Conservation (phyloP, 2,888 invertebrate species). For the Heliconius erato region DNA sequence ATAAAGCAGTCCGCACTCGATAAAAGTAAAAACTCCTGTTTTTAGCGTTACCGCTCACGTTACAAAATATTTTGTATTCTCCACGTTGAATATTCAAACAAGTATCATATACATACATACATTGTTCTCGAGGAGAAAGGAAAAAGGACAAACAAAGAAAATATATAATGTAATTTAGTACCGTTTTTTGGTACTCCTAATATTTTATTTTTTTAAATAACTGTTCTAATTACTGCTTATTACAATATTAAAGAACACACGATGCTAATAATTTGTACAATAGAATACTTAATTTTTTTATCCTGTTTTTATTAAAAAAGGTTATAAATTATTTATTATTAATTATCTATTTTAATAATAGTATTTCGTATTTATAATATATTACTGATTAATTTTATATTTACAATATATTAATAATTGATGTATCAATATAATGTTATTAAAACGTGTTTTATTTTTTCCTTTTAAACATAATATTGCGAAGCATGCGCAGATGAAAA, state of each 20-base stretch:
- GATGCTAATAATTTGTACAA: not conserved
- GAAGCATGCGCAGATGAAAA: conserved; percentile 83
- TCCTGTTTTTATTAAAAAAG: not conserved
- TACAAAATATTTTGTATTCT: conserved; percentile 58
- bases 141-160: conserved; percentile 25
- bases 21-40: conserved; percentile 81
- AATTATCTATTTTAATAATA: not conserved
- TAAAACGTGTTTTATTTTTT: conserved; percentile 69
- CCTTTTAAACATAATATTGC: conserved; percentile 60
- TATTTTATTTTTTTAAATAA: not conserved
- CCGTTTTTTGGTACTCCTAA: not conserved
- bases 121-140: conserved; percentile 40
- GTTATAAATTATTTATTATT: not conserved
- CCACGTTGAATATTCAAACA: conserved; percentile 52
- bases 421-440: conserved; percentile 44
- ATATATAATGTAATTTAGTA: not conserved
- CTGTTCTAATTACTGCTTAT: not conserved
- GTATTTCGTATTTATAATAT: not conserved
- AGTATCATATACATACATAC: conserved; percentile 44
- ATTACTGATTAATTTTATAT: not conserved
- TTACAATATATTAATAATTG: not conserved
- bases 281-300: not conserved
- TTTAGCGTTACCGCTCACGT: conserved; percentile 62
- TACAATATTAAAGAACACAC: not conserved
- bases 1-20: conserved; percentile 59